phyloP scores from a whole-genome alignment of 2,113 vertebrate species.

The Cavia porcellus region DNA sequence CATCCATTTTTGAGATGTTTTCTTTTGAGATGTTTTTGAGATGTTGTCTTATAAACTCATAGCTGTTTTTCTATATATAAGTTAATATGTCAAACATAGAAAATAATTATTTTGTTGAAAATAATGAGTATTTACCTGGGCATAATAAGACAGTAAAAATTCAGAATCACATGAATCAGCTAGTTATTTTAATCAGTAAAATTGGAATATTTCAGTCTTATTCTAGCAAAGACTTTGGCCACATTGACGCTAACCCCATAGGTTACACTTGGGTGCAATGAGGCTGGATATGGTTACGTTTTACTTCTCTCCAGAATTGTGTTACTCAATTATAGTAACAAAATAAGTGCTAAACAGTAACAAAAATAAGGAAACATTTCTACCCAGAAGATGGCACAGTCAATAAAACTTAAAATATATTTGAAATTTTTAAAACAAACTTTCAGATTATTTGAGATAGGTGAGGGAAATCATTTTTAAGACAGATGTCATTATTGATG shows the following conservation, averaged over 20 bases:
- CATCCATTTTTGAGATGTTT: conserved; percentile 39
- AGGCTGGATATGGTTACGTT: conserved; percentile 66
- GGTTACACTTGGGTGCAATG: conserved; percentile 72
- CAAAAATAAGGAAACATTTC: neutral
- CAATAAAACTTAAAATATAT: conserved; percentile 75
- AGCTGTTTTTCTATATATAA: conserved; percentile 6
- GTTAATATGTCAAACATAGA: conserved; percentile 24
- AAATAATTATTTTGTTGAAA: conserved; percentile 34
- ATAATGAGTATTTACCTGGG: neutral
- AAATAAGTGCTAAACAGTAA: conserved; percentile 25
- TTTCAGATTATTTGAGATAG: conserved; percentile 69
- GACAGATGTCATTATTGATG: neutral
- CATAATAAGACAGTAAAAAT: neutral
- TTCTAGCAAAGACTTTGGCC: conserved; percentile 68
- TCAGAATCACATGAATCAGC: conserved; percentile 32
- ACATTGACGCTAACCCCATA: conserved; percentile 57
- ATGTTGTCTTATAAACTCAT: conserved; percentile 61
- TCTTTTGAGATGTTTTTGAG: neutral
- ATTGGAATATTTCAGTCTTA: conserved; percentile 28
- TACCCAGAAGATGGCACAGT: conserved; percentile 53
- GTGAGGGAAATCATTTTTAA: neutral
- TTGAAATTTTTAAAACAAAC: conserved; percentile 73
- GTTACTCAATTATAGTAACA: conserved; percentile 44
- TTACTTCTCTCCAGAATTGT: conserved; percentile 65
- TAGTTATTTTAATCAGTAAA: conserved; percentile 56